Evolutionary conservation across 2,797 vertebrate genomes (phyloP), one percentile per base, ranked within the genome.

Genomic region (Morelia viridis): DNA sequence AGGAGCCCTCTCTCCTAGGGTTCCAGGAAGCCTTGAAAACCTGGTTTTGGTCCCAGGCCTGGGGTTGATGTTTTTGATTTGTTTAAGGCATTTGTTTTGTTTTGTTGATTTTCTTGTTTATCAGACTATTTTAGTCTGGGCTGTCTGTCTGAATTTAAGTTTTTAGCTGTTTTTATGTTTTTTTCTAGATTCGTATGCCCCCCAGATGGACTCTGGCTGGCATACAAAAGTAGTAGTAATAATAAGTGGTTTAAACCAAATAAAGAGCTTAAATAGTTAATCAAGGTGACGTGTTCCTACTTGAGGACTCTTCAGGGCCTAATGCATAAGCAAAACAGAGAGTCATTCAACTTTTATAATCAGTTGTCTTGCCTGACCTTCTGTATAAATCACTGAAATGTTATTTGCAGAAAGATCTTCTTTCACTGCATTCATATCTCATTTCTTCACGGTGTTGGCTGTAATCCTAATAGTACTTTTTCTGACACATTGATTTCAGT

Each of bases 331-430:
- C 0, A 58, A 31, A 41, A 35, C 2, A 4, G 88, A 31, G 64
- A 91, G 4, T 22, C 24, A 86, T 71, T 87, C 31, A 89, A 87
- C n/a, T 0, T 0, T 83, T 31, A 90, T 0, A 4, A 2, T n/a
- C 92, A 94, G 89, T 90, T 58, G 41, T 15, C 6, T 93, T 90
- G 7, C 93, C 93, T 96, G 53, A 91, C 64, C 88, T 93, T 87
- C 68, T 89, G 85, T 91, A 76, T 89, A 94, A 93, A 95, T 85
- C 87, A 57, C 0, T 0, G 88, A 53, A 85, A 8, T 50, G 22
- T 85, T 91, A 85, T 4, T 83, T 94, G 87, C 84, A 93, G 88
- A 2, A 83, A 24, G 57, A 19, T 94, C 92, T 95, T 94, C 68
- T 85, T 94, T 91, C 68, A 85, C 68, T 89, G 35, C 56, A 41